Base-by-base conservation (phyloP, 2,888 invertebrate genomes). In the Trichacis sp. region DNA sequence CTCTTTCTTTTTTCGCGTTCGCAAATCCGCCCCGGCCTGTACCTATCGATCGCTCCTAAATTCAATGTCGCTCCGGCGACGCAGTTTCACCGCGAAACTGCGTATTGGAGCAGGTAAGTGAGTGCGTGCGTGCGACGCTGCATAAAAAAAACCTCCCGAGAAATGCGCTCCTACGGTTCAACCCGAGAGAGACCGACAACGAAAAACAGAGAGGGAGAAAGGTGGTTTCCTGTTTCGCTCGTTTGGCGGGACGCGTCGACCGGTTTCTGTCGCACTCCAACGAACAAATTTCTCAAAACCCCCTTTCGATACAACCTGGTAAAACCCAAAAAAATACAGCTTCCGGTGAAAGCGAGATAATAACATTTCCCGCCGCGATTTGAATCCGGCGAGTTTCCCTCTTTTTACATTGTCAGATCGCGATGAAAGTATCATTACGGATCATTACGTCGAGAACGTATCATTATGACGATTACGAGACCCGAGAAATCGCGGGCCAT, bases 171-270 rank as follows among this genome's bases (percentile, higher is more conserved):
- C 2, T 42, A 18, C 33, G n/a, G 33, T 33, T 33, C 2, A 33
- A 12, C 3, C 42, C 42, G 36, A 11, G 14, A 11, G 36, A 11
- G 36, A 12, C 3, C 9, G 42, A 18, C 2, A 42, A 8, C 14
- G 42, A n/a, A 18, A 42, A 42, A 18, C n/a, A 5, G 17, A 12
- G 42, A 42, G 8, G 17, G 17, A 42, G 17, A 42, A n/a, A 42
- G 4, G 15, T 14, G 18, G 42, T 42, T 42, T 42, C 42, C 42
- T 18, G 42, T 18, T 42, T 42, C 42, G 42, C 42, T 42, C 42
- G 42, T 42, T 42, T 42, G 42, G 42, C 18, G 42, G 33, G 33
- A 33, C 42, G 12, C 42, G 4, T 2, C 3, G 14, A 42, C 42
- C 42, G 42, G 42, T 42, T 42, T 42, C n/a, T 4, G 2, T 36